These are phyloP conservation scores for Diprion similis DNA, from an alignment of 1,140 invertebrate species.

Conservation along the genomic window DNA sequence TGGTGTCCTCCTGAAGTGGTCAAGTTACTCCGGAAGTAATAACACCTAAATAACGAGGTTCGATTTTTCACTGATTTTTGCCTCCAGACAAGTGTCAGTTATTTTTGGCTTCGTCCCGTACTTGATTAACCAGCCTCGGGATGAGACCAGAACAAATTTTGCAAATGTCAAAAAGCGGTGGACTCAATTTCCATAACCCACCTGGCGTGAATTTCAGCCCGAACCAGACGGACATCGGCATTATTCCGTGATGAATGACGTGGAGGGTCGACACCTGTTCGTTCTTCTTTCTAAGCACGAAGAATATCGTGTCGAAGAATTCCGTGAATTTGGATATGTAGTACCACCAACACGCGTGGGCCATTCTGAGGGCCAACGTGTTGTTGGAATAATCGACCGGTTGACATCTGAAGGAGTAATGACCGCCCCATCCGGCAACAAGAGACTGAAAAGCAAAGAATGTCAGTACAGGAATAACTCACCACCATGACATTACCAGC, in stretches of 20 bases:
- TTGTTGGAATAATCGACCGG: slow-evolving; percentile 86
- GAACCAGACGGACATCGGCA: slow-evolving; percentile 93
- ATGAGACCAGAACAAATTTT: no score
- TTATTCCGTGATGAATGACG: slow-evolving; percentile 91
- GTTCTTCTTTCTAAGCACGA: slow-evolving; percentile 85
- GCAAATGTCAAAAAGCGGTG: no score
- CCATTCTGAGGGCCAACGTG: slow-evolving; percentile 81
- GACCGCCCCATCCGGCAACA: slow-evolving; percentile 72
- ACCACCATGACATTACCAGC: slow-evolving; percentile 24
- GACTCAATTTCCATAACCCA: slow-evolving; percentile 42
- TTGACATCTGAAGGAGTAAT: slow-evolving; percentile 88
- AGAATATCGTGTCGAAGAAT: slow-evolving; percentile 89
- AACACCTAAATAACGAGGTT: no score
- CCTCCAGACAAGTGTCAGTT: no score
- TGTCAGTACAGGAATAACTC: slow-evolving; percentile 25
- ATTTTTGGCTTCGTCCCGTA: no score
- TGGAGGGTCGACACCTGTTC: slow-evolving; percentile 86
- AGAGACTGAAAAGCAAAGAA: slow-evolving; percentile 61
- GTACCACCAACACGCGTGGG: slow-evolving; percentile 84
- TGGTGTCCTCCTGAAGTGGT: no score
- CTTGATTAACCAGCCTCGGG: no score
- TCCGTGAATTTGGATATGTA: slow-evolving; percentile 89
- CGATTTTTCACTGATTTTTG: no score
- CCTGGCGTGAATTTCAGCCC: slow-evolving; percentile 91
- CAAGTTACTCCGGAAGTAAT: no score